Percentiles rank a stretch among this genome's conserved stretches.
Conservation (phyloP, 2,888 invertebrate genomes). For the Brachycybe producta region DNA sequence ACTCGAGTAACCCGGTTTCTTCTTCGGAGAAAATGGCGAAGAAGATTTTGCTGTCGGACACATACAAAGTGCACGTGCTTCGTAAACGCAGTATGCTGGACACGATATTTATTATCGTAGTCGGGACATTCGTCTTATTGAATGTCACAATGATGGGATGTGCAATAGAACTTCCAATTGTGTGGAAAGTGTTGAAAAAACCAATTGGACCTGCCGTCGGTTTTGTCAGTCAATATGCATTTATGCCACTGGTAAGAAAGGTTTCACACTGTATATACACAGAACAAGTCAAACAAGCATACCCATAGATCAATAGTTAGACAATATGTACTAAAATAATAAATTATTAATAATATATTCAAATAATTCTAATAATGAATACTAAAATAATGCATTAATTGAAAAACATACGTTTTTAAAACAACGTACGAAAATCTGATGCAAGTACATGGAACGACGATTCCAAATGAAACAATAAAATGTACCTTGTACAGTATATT, state of each 20-base stretch:
- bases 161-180: constrained; percentile 33
- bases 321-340: neutral
- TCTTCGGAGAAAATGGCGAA: too few species aligned
- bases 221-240: constrained; percentile 38
- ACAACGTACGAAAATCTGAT: too few species aligned
- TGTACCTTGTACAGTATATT: too few species aligned
- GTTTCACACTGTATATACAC: neutral
- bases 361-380: too few species aligned
- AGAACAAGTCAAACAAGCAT: too few species aligned
- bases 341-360: neutral
- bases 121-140: constrained; percentile 30
- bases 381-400: too few species aligned
- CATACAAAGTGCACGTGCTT: constrained; percentile 1
- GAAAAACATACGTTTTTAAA: too few species aligned
- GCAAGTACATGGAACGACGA: too few species aligned
- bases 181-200: constrained; percentile 34
- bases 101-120: constrained; percentile 29
- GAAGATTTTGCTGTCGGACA: neutral
- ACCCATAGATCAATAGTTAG: too few species aligned
- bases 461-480: too few species aligned
- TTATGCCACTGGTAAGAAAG: constrained; percentile 40
- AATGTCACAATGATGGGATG: constrained; percentile 38
- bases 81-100: constrained; percentile 8
- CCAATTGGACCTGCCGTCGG: constrained; percentile 40
- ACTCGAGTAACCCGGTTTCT: too few species aligned